Conservation (phyloP, 2,888 invertebrate species). For the Eupithecia subfuscata region DNA sequence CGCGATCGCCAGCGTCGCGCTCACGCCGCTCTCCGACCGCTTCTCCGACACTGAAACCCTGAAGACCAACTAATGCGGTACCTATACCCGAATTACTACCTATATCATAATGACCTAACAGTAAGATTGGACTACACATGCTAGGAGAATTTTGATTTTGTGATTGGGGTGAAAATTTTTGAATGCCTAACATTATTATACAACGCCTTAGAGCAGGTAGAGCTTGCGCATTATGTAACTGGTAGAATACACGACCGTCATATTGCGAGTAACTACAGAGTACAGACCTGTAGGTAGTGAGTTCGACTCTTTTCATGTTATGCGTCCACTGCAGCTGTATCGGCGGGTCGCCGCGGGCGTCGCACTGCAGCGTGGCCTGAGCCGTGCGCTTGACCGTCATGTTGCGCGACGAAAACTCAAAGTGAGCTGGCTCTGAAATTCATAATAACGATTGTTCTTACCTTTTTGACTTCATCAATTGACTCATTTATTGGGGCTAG, state of each 20-base stretch:
- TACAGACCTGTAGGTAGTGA: conserved; percentile 85
- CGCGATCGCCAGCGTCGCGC: conserved; percentile 87
- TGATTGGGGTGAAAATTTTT: too few relatives aligned
- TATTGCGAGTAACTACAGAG: conserved; percentile 46
- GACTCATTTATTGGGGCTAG: background rate
- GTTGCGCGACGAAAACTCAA: conserved; percentile 89
- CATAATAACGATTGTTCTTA: background rate
- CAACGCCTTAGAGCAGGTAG: too few relatives aligned
- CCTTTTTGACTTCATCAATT: background rate
- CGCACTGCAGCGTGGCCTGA: conserved; percentile 88
- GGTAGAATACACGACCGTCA: background rate
- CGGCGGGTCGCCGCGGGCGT: conserved; percentile 92
- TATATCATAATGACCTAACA: too few relatives aligned
- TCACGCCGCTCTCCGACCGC: conserved; percentile 88
- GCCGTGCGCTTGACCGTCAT: conserved; percentile 90
- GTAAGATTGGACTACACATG: background rate
- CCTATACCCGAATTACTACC: background rate
- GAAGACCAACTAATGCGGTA: conserved; percentile 3
- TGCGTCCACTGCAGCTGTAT: conserved; percentile 92
- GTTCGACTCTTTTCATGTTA: conserved; percentile 88
- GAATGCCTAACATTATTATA: too few relatives aligned
- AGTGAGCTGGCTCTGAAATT: conserved; percentile 89
- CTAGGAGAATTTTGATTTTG: too few relatives aligned
- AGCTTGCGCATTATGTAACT: too few relatives aligned
- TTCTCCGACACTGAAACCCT: conserved; percentile 88